Evolutionary conservation across 1,140 invertebrate genomes (phyloP).

Genomic region (Mamestra configurata): DNA sequence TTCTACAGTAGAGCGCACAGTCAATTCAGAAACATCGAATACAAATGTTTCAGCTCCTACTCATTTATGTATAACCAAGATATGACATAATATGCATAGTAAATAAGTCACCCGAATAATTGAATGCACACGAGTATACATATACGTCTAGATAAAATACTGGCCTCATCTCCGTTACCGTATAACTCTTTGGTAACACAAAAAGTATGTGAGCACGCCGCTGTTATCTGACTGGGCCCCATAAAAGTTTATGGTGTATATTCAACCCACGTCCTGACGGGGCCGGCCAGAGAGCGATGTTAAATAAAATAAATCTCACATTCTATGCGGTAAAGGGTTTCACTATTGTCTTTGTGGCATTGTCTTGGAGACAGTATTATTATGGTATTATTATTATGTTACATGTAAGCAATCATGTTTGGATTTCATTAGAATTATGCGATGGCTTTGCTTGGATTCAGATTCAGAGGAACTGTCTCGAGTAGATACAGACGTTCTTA

Average conservation of each 20-base stretch:
- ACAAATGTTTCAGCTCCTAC: background rate
- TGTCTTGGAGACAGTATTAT: background rate
- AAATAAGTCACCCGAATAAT: constrained; percentile 13
- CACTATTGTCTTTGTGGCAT: constrained; percentile 28
- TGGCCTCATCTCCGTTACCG: background rate
- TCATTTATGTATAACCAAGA: background rate
- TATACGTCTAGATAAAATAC: background rate
- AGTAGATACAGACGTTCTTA: background rate
- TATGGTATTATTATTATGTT: background rate
- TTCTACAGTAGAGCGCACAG: no score
- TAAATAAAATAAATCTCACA: constrained; percentile 63
- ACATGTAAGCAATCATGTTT: background rate
- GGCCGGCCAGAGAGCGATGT: constrained; percentile 36
- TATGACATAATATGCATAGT: background rate
- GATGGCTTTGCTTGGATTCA: background rate
- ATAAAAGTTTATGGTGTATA: constrained; percentile 71
- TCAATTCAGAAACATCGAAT: no score
- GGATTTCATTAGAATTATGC: background rate
- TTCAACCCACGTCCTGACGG: constrained; percentile 59
- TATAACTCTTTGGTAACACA: constrained; percentile 24
- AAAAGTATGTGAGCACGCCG: constrained; percentile 49
- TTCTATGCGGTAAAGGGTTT: constrained; percentile 60
- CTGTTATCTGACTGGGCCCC: constrained; percentile 62
- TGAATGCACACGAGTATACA: background rate
- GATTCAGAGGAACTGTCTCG: background rate